phyloP scores from a whole-genome alignment of 2,888 invertebrate genomes.

The Leucophenga maculata region DNA sequence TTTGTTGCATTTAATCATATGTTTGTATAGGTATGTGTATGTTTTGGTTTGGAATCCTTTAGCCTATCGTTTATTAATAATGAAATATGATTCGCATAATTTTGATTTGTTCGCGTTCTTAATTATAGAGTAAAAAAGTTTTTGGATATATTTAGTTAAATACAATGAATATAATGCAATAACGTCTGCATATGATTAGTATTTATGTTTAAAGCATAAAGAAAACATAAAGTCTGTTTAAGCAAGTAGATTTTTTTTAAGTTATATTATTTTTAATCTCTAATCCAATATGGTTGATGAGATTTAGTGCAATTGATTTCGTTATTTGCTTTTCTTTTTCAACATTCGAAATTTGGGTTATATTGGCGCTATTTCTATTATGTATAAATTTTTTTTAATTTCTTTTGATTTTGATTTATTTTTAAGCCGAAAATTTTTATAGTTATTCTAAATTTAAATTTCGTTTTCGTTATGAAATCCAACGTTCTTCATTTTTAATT shows the following conservation, averaged over 20 bases:
- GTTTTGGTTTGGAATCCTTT: neutral
- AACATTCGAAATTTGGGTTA: constrained; percentile 21
- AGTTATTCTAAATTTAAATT: constrained; percentile 29
- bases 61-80: neutral
- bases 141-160: neutral
- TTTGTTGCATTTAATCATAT: neutral
- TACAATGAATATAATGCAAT: neutral
- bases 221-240: constrained; percentile 27
- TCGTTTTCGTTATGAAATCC: constrained; percentile 48
- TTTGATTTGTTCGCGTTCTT: constrained; percentile 18
- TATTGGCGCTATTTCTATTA: constrained; percentile 17
- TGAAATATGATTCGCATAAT: constrained; percentile 6
- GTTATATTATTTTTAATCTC: too few species aligned
- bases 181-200: neutral
- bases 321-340: neutral
- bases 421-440: constrained; percentile 48
- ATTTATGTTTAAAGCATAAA: constrained; percentile 10
- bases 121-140: constrained; percentile 6
- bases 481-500: constrained; percentile 39
- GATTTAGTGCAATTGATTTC: neutral
- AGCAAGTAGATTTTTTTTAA: constrained; percentile 26
- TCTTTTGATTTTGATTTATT: constrained; percentile 57
- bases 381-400: constrained; percentile 26
- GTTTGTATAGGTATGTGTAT: neutral
- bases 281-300: too few species aligned